Base-by-base conservation (phyloP, 2,797 vertebrate species). In the Sebastes goodei region DNA sequence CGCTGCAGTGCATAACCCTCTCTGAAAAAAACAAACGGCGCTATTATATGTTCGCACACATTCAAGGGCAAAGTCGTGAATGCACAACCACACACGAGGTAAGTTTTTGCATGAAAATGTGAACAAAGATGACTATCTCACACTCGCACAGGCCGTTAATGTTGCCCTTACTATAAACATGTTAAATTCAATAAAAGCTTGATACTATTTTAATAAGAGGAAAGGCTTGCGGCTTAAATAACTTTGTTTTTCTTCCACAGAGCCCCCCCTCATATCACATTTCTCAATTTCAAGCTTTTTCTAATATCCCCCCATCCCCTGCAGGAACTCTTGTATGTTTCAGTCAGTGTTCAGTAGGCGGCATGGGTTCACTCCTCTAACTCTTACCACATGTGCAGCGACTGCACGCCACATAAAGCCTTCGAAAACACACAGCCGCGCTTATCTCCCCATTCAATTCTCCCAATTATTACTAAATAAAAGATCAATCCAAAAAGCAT, bases 181-280 rank as follows among this genome's bases (percentile, higher is more conserved):
- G 92, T 90, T 95, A 91, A 95, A 96, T 94, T 96, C 92, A 96
- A 96, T 95, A 94, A 95, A 95, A 93, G 90, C 85, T 77, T 90
- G 91, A 95, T 95, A 92, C 91, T 92, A 83, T 93, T 96, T 95
- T 93, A 95, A 95, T 95, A 94, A 95, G 92, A 95, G 89, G 92
- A 95, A 96, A 94, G 86, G 92, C 92, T 94, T 76, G 86, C 82
- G 89, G 94, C 93, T 93, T 89, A 94, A 94, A 93, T 92, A 93
- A 93, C 94, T 90, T 89, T 95, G 95, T 94, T 95, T 95, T 95
- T 93, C 91, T 95, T 95, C 79, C 91, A 90, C 80, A 74, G 86
- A 90, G 81, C 82, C 81, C 83, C 87, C 82, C 77, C 20, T n/a
- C 74, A 66, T 94, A 95, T 96, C 95, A 93, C 78, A 90, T 96